phyloP scores from a whole-genome alignment of 2,888 invertebrate species.

The Camptogramma bilineatum region DNA sequence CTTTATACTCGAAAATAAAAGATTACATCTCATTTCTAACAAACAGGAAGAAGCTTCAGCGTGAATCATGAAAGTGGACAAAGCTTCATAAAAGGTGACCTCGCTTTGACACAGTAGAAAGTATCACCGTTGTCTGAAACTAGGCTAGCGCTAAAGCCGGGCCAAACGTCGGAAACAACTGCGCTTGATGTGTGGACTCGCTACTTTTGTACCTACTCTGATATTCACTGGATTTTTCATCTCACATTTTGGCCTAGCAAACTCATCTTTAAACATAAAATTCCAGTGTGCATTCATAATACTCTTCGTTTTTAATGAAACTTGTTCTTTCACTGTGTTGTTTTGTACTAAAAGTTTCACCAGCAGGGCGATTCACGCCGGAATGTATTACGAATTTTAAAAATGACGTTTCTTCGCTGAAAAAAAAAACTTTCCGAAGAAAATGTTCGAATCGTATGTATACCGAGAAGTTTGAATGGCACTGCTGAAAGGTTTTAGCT shows the following conservation, averaged over 20 bases:
- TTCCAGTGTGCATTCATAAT: no score
- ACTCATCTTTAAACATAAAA: no score
- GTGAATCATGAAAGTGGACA: conserved; percentile 39
- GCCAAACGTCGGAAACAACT: conserved; percentile 39
- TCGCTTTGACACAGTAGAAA: conserved; percentile 55
- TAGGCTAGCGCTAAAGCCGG: conserved; percentile 60
- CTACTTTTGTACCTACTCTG: background rate
- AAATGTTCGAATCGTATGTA: no score
- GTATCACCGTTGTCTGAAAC: conserved; percentile 54
- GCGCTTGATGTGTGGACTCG: conserved; percentile 11
- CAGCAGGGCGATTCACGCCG: no score
- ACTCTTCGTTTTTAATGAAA: no score
- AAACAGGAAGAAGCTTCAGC: conserved; percentile 10
- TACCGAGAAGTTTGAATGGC: no score
- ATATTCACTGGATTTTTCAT: background rate
- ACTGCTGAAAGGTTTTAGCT: no score
- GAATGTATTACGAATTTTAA: no score
- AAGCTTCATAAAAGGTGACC: conserved; percentile 62
- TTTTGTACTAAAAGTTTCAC: no score
- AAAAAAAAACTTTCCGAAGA: no score
- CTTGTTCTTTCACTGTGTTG: no score
- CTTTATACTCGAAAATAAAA: background rate
- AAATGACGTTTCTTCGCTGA: no score
- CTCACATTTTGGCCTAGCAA: background rate
- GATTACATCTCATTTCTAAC: background rate